Base-by-base conservation (phyloP, 2,888 invertebrate species). In the Stramonita haemastoma region DNA sequence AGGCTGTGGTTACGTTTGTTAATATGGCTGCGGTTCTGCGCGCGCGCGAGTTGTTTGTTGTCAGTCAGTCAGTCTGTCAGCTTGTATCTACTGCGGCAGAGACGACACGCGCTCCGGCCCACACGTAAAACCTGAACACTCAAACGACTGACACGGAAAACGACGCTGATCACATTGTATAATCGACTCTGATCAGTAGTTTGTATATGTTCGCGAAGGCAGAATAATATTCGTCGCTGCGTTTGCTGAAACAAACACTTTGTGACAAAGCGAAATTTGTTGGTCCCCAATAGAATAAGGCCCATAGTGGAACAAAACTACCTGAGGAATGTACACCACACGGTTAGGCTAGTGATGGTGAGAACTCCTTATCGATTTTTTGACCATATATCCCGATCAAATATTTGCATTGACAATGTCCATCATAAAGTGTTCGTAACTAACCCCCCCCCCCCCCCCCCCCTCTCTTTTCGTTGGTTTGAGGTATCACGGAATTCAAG, bases 1-100 rank as follows among this genome's bases (percentile, higher is more conserved):
- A 86, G 32, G 86, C 86, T 86, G 86, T 66, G 66, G 86, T 86
- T 86, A 73, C 87, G 87, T 87, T 87, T 87, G 87, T 87, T 87
- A 87, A 87, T 87, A 87, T 87, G 87, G 87, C 73, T 34, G 70
- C 73, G 87, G 87, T 87, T 46, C 73, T 22, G 73, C 46, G 36
- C n/a, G 87, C n/a, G 87, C 17, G 87, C 46, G 8, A 32, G 85
- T 46, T 29, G 34, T 60, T 86, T 83, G 17, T 36, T 46, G 5
- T 83, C 46, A 4, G 79, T 79, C 34, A 13, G 81, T 83, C 81
- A 36, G 6, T 83, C 29, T 8, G 81, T 83, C 36, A 83, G 81
- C 46, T 26, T 2, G 66, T 60, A 60, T 15, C 60, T 15, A 60
- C 66, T 66, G 46, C 46, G 46, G 73, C 11, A 2, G 73, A 46